Conservation (phyloP, 2,797 vertebrate genomes). For the Falco rusticolus region DNA sequence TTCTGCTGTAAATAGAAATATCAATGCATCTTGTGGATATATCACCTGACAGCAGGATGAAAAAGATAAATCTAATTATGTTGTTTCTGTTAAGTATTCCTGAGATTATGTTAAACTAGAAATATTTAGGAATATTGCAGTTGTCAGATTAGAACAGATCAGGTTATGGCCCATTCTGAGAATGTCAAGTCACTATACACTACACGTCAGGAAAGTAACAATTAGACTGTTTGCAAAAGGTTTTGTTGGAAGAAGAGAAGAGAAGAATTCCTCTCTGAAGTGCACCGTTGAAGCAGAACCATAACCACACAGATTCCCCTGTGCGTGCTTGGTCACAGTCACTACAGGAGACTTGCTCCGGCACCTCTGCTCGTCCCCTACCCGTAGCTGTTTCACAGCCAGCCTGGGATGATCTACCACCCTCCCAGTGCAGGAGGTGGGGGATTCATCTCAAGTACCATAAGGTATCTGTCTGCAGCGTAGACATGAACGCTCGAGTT, state of each 20-base stretch:
- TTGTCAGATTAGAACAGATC: not conserved
- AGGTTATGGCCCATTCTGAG: not conserved
- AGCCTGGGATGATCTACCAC: not conserved
- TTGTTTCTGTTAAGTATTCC: not conserved
- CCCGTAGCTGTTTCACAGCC: not conserved
- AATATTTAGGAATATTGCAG: constrained; percentile 4
- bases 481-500: not conserved
- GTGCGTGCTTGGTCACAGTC: not conserved
- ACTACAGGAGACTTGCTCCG: not conserved
- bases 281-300: not conserved
- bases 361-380: not conserved
- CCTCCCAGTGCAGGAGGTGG: not conserved
- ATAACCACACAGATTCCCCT: not conserved
- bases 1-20: constrained; percentile 4
- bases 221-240: accelerated
- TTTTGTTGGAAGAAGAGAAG: not conserved
- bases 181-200: not conserved
- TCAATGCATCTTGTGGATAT: not conserved
- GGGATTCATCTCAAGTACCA: not conserved
- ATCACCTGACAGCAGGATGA: not conserved
- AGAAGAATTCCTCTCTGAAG: not conserved
- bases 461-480: not conserved
- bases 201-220: not conserved
- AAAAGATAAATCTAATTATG: not conserved
- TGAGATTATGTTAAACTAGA: not conserved